These are phyloP conservation scores for Eurosta solidaginis DNA, from an alignment of 1,140 invertebrate genomes.

Conservation along the genomic window DNA sequence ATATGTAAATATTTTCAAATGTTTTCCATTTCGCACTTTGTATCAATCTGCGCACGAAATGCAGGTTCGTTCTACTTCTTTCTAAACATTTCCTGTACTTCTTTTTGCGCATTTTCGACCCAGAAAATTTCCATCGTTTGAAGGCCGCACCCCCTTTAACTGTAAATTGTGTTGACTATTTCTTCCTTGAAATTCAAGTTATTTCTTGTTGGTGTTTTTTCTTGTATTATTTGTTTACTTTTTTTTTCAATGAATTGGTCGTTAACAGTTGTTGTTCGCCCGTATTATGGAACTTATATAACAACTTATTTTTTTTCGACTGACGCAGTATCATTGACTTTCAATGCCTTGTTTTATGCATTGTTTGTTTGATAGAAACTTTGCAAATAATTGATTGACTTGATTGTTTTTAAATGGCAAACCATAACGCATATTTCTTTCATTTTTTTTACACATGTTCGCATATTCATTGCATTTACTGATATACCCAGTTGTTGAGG, in stretches of 20 bases:
- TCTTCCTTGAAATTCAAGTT: conserved; percentile 11
- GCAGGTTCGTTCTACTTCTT: background rate
- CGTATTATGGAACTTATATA: conserved; percentile 5
- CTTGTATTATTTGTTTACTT: background rate
- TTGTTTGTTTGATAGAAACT: background rate
- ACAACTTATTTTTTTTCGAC: conserved; percentile 4
- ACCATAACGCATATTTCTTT: background rate
- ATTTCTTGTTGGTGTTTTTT: background rate
- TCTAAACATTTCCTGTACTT: conserved; percentile 5
- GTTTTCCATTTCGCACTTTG: background rate
- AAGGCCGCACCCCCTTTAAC: conserved; percentile 21
- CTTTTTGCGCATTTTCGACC: background rate
- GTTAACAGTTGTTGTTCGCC: background rate
- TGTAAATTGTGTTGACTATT: background rate
- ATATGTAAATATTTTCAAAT: background rate
- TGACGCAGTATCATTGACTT: conserved; percentile 16
- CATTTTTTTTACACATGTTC: background rate
- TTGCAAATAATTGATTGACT: conserved; percentile 22
- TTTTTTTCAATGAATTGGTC: background rate
- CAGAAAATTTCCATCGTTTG: conserved; percentile 10
- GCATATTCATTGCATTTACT: background rate
- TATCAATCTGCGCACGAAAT: background rate
- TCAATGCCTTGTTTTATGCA: background rate
- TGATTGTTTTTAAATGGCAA: conserved; percentile 22
- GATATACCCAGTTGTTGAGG: too few species aligned